Evolutionary conservation across 1,140 invertebrate species (phyloP).

Genomic region (Eurosta solidaginis): DNA sequence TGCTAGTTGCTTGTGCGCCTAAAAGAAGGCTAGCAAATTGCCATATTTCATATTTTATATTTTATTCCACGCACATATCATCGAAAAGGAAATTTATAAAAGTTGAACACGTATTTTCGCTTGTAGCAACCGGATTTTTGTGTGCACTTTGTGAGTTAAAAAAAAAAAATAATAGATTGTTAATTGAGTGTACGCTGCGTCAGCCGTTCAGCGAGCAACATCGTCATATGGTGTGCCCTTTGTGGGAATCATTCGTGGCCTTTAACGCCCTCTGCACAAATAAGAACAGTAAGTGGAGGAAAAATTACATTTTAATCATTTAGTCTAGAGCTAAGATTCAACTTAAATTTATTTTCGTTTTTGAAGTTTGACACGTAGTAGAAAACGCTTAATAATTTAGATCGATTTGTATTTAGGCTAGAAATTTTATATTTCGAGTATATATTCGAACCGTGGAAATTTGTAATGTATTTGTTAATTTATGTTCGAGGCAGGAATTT

Average conservation of each 20-base stretch:
- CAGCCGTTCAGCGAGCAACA: slow-evolving; percentile 30
- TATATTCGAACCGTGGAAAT: too few relatives aligned
- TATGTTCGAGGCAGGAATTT: too few relatives aligned
- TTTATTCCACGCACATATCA: too few relatives aligned
- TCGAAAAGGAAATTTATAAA: not conserved
- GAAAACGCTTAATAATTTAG: too few relatives aligned
- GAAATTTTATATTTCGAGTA: too few relatives aligned
- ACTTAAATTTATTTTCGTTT: too few relatives aligned
- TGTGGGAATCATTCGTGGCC: slow-evolving; percentile 34
- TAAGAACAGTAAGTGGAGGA: slow-evolving; percentile 30
- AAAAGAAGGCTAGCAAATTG: not conserved
- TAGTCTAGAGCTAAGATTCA: too few relatives aligned
- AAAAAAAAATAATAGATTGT: not conserved
- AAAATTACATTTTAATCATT: not conserved
- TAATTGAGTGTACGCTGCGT: not conserved
- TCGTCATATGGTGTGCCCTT: slow-evolving; percentile 41
- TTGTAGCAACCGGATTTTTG: not conserved
- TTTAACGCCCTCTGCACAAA: slow-evolving; percentile 33
- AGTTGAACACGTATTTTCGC: not conserved
- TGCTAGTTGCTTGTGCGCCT: not conserved
- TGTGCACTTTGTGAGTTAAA: not conserved
- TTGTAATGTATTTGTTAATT: too few relatives aligned
- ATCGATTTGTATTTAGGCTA: too few relatives aligned
- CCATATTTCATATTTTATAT: too few relatives aligned
- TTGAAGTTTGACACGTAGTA: too few relatives aligned